phyloP scores from a whole-genome alignment of 2,888 invertebrate species.

The Epinotia brunnichana region DNA sequence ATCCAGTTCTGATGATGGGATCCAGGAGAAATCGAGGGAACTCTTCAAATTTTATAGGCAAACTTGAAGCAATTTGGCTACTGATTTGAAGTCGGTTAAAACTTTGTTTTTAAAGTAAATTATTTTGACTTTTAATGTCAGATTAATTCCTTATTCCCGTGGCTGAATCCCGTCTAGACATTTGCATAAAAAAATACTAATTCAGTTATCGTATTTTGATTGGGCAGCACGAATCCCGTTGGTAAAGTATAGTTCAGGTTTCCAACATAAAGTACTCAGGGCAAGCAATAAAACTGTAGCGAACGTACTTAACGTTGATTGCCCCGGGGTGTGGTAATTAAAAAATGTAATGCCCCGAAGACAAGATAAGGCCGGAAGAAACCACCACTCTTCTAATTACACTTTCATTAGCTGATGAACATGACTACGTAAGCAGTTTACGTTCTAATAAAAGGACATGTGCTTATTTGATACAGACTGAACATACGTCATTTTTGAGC shows the following conservation, averaged over 20 bases:
- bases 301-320: constrained; percentile 46
- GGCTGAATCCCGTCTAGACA: too few species aligned
- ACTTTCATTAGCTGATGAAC: constrained; percentile 82
- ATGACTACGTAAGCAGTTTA: constrained; percentile 50
- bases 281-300: constrained; percentile 31
- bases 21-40: too few species aligned
- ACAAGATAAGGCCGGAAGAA: constrained; percentile 83
- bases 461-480: background rate
- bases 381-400: constrained; percentile 81
- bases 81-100: too few species aligned
- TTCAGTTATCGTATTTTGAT: background rate
- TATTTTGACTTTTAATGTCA: too few species aligned
- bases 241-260: background rate
- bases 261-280: constrained; percentile 15
- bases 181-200: background rate
- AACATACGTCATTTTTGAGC: background rate
- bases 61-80: too few species aligned
- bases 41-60: too few species aligned
- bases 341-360: constrained; percentile 78
- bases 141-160: too few species aligned
- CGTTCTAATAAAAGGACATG: constrained; percentile 31
- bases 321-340: constrained; percentile 72
- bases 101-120: too few species aligned
- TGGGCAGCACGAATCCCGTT: background rate
- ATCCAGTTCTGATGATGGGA: too few species aligned